These are phyloP conservation scores for Hormaphis cornu DNA, from an alignment of 1,140 invertebrate species.

Conservation along the genomic window DNA sequence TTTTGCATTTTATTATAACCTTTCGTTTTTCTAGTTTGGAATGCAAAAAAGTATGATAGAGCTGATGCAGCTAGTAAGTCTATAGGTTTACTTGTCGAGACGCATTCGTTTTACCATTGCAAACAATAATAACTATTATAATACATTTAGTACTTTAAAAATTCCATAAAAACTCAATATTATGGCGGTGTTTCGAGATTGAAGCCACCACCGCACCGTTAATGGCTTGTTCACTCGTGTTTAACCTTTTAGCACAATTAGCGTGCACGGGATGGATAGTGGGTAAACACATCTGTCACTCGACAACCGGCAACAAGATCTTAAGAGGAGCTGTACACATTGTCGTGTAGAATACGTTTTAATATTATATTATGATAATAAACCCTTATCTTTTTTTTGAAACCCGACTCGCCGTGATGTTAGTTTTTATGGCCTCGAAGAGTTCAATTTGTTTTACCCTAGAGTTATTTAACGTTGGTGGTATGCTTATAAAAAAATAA, in stretches of 20 bases:
- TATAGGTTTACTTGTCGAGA: no score
- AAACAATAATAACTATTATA: constrained; percentile 9
- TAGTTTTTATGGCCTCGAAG: background rate
- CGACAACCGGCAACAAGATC: background rate
- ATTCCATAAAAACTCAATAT: no score
- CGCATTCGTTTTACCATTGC: background rate
- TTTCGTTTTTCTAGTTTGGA: no score
- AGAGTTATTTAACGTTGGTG: no score
- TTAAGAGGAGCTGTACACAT: background rate
- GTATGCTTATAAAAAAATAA: no score
- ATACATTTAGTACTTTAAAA: background rate
- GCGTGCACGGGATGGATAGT: background rate
- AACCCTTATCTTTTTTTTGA: no score
- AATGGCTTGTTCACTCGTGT: constrained; percentile 28
- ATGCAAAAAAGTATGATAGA: no score
- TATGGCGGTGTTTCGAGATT: background rate
- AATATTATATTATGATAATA: no score
- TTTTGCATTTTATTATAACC: no score
- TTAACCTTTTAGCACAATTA: constrained; percentile 14
- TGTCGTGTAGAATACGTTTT: no score
- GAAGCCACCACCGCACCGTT: background rate
- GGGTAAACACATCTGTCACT: constrained; percentile 29
- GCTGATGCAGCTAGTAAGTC: no score
- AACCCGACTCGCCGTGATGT: constrained; percentile 17
- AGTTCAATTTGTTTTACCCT: background rate